Evolutionary conservation across 2,888 invertebrate species (phyloP), one percentile per base, ranked within the genome.

Genomic region (Odontocolon sp.): DNA sequence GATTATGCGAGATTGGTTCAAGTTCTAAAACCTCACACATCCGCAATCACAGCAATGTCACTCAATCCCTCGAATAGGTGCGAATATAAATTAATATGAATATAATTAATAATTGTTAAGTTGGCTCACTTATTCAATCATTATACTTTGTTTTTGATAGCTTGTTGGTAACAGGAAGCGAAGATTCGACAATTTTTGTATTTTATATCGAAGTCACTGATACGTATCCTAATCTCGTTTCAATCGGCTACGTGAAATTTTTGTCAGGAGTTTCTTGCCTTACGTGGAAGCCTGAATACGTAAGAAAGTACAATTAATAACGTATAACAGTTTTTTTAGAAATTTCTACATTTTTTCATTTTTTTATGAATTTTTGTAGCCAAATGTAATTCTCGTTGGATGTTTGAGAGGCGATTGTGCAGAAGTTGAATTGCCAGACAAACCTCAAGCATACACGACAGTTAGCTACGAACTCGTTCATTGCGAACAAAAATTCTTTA

Each of bases 151-250:
- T 6, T 23, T 56, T 18, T 38, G 38, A 4, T 8, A 93, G 92
- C 0, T 72, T 95, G 56, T 86, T 96, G 6, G 92, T 95, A 0
- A 95, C 94, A 0, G 94, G 94, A 5, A 93, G 94, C 0, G 91
- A 92, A 74, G 96, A 96, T 86, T 91, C 89, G 9, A 95, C 95
- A 0, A 92, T 96, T 79, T 96, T 96, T 83, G 91, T 95, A 66
- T 95, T 94, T 84, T 86, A 91, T 31, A 78, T 95, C 14, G 64
- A 84, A 45, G 57, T 47, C 1, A 76, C 82, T 0, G 87, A 88
- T 8, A 79, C 84, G 0, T 90, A 90, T 16, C 91, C 92, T 0
- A 91, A 92, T 63, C 82, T 96, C 54, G 83, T 91, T 4, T 94
- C 95, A 14, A 92, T 96, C 40, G 96, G 96, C 0, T 96, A 93